Evolutionary conservation across 2,113 vertebrate species (phyloP).

Genomic region (Gallinago jamesoni): DNA sequence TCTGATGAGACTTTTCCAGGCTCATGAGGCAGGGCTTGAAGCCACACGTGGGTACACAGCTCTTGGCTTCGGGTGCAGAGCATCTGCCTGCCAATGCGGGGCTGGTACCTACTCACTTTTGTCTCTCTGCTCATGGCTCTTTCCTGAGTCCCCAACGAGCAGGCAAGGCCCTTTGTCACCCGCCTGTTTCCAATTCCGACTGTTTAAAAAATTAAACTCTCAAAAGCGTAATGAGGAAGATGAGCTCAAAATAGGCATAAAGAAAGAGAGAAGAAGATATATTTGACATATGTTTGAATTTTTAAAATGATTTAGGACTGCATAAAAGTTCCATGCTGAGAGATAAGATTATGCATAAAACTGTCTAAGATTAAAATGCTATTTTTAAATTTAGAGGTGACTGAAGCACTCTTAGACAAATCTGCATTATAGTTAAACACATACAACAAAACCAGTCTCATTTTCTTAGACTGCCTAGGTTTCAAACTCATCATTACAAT

Average conservation of each 20-base stretch:
- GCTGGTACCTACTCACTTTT: background rate
- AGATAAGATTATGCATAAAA: background rate
- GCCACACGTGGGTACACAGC: fast-evolving
- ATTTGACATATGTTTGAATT: constrained; percentile 41
- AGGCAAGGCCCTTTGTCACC: background rate
- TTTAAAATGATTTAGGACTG: constrained; percentile 17
- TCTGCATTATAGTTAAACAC: background rate
- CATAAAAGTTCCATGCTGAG: background rate
- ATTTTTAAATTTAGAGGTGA: background rate
- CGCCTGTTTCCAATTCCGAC: background rate
- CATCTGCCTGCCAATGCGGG: background rate
- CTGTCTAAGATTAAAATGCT: background rate
- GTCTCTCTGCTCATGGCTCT: background rate
- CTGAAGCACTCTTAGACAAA: background rate
- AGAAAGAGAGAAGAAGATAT: constrained; percentile 1
- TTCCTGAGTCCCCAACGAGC: background rate
- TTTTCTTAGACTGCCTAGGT: background rate
- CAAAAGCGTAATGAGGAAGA: constrained; percentile 20
- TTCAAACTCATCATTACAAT: background rate
- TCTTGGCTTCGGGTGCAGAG: background rate
- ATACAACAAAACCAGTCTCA: background rate
- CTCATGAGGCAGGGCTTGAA: background rate
- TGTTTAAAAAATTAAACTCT: constrained; percentile 8
- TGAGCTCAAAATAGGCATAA: background rate
- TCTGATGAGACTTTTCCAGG: background rate